Percentiles rank a stretch among this genome's conserved stretches.
Evolutionary conservation across 30 jellyfish, hydroid and myxozoan species (phyloP).

Genomic region (Catostylus mosaicus): DNA sequence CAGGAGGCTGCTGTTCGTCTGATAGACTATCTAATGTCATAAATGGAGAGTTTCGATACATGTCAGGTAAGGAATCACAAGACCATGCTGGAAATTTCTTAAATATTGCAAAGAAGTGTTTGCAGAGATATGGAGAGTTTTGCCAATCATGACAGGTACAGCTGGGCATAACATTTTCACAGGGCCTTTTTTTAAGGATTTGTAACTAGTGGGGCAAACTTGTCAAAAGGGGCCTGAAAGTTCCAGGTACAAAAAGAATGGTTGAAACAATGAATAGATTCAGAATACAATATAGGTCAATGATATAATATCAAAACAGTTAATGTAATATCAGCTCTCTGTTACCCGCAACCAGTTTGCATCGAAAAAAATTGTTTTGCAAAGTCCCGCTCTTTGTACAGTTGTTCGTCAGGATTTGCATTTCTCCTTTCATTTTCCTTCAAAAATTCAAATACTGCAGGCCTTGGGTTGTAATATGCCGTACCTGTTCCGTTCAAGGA

Average conservation of each 20-base stretch:
- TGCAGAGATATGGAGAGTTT: slow-evolving; percentile 50
- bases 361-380: slow-evolving; percentile 17
- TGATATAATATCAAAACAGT: too few species aligned
- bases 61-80: slow-evolving; percentile 43
- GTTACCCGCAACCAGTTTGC: slow-evolving; percentile 19
- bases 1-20: too few species aligned
- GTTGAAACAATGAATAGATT: too few species aligned
- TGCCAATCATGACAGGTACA: slow-evolving; percentile 56
- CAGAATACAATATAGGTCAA: too few species aligned
- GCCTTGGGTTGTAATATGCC: slow-evolving; percentile 60
- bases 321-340: too few species aligned
- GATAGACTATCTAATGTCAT: too few species aligned
- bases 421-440: slow-evolving; percentile 41
- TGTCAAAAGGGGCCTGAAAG: too few species aligned
- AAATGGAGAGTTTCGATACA: slow-evolving; percentile 37
- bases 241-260: too few species aligned
- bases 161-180: slow-evolving; percentile 36
- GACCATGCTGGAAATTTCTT: slow-evolving; percentile 14
- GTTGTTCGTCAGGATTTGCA: slow-evolving; percentile 30
- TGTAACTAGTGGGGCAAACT: too few species aligned
- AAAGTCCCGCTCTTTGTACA: slow-evolving; percentile 46
- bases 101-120: slow-evolving; percentile 44
- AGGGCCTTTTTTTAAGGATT: too few species aligned
- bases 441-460: slow-evolving; percentile 50
- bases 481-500: slow-evolving; percentile 63